phyloP scores from a whole-genome alignment of 2,113 vertebrate genomes.

The Indicator maculatus region DNA sequence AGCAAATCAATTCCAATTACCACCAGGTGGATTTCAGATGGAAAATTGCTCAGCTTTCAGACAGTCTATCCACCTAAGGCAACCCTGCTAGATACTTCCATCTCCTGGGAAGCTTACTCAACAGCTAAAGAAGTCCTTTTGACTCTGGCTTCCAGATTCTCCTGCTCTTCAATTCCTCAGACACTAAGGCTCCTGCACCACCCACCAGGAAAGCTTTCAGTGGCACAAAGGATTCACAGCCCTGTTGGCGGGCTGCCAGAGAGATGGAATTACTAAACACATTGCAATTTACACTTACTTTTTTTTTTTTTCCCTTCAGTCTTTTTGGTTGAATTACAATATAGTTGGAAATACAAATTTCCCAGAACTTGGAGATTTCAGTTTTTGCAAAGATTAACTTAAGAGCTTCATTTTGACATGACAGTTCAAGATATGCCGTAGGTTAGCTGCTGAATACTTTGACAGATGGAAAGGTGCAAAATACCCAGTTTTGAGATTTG shows the following conservation, averaged over 20 bases:
- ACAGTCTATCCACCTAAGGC: background rate
- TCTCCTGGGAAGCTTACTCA: background rate
- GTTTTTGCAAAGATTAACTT: background rate
- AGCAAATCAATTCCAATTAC: background rate
- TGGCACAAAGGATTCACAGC: background rate
- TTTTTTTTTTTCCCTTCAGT: background rate
- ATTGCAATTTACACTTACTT: background rate
- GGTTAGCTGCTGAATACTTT: slow-evolving; percentile 1
- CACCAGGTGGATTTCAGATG: slow-evolving; percentile 21
- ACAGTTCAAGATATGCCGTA: background rate
- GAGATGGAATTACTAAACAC: background rate
- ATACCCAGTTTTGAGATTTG: background rate
- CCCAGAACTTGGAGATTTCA: background rate
- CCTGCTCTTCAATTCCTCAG: background rate
- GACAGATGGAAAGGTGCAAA: background rate
- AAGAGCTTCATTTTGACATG: background rate
- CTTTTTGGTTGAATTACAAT: background rate
- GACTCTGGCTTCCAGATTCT: slow-evolving; percentile 2
- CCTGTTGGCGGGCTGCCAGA: background rate
- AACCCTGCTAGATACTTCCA: background rate
- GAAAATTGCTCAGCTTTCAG: background rate
- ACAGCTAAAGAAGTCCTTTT: background rate
- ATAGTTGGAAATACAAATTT: background rate
- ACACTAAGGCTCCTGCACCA: background rate
- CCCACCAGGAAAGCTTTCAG: background rate